phyloP scores from a whole-genome alignment of 2,888 invertebrate genomes.

The Camptogramma bilineatum region DNA sequence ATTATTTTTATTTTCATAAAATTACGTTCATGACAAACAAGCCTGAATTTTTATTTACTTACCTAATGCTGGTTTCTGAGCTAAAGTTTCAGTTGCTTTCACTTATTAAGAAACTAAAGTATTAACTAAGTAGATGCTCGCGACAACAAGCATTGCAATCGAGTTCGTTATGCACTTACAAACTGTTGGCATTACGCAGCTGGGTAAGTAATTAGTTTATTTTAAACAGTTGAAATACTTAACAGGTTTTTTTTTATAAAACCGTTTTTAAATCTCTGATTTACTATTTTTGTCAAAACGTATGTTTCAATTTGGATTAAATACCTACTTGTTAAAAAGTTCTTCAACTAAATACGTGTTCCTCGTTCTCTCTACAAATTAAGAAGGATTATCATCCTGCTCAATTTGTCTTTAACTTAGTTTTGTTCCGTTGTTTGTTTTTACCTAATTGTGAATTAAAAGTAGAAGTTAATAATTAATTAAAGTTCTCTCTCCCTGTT shows the following conservation, averaged over 20 bases:
- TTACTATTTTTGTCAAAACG: background rate
- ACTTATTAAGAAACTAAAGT: slow-evolving; percentile 31
- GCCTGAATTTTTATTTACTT: no score
- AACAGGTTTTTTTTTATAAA: background rate
- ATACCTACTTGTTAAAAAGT: background rate
- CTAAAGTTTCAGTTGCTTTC: slow-evolving; percentile 19
- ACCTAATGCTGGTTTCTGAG: no score
- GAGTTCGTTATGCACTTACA: slow-evolving; percentile 33
- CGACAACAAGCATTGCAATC: slow-evolving; percentile 28
- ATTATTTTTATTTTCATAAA: no score
- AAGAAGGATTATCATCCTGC: background rate
- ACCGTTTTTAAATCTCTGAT: background rate
- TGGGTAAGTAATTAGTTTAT: slow-evolving; percentile 5
- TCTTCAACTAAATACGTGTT: background rate
- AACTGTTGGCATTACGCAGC: slow-evolving; percentile 17
- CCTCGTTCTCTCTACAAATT: background rate
- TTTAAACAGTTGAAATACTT: slow-evolving; percentile 4
- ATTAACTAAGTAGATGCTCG: slow-evolving; percentile 9
- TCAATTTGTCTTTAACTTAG: background rate
- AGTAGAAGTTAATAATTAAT: background rate
- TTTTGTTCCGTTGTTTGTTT: background rate
- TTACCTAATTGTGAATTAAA: background rate
- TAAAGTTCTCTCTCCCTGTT: background rate
- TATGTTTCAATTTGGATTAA: background rate
- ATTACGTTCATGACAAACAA: no score